Percentiles rank a stretch among this genome's conserved stretches.
Conservation (phyloP, 2,113 vertebrate species). For the Salminus brasiliensis region DNA sequence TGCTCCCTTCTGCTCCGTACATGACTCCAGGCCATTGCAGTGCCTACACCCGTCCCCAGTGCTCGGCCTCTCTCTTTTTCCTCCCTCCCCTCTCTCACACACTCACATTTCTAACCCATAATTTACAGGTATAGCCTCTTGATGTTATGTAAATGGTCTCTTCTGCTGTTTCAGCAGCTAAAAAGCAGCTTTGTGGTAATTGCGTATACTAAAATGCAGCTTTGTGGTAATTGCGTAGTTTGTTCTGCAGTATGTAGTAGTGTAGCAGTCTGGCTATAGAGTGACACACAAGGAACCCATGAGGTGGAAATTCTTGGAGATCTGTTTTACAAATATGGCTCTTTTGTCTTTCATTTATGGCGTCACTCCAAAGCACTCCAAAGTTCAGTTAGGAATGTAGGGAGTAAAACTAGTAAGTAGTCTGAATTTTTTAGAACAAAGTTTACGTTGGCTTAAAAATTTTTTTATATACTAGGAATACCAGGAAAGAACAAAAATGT, state of each 20-base stretch:
- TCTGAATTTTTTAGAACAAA: too few species aligned
- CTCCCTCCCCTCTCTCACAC: constrained; percentile 3
- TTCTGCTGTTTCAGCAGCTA: neutral
- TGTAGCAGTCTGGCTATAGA: too few species aligned
- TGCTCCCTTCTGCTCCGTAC: constrained; percentile 4
- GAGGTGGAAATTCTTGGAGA: too few species aligned
- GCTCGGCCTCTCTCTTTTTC: constrained; percentile 37
- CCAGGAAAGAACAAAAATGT: neutral
- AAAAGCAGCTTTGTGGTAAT: neutral
- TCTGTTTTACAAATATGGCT: too few species aligned
- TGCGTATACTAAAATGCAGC: neutral
- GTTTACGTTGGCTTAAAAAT: neutral
- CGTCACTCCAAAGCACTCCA: too few species aligned
- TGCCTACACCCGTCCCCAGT: neutral
- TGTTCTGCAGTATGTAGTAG: too few species aligned
- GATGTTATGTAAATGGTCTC: neutral
- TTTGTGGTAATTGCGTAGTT: too few species aligned
- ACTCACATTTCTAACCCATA: constrained; percentile 6
- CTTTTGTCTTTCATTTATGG: too few species aligned
- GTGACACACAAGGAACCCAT: too few species aligned
- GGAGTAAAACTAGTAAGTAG: neutral
- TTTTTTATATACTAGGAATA: neutral
- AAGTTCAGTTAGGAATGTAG: neutral
- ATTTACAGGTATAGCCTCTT: neutral
- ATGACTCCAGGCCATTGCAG: neutral